These are phyloP conservation scores for Orthosia gothica DNA, from an alignment of 2,888 invertebrate species.

Conservation along the genomic window DNA sequence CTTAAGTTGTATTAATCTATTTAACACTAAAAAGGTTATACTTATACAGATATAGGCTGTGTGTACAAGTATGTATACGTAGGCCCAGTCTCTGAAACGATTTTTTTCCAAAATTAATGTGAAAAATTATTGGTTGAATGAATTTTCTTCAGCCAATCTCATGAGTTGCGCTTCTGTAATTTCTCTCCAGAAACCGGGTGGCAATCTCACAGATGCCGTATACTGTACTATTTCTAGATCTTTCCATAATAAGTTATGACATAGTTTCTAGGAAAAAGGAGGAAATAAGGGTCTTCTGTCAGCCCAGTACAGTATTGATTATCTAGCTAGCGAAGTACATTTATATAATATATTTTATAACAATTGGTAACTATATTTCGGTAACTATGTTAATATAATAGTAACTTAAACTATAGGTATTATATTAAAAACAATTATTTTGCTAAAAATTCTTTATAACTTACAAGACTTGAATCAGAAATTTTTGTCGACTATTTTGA, in stretches of 20 bases:
- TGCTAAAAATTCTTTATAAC: conserved; percentile 27
- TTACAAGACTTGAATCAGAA: conserved; percentile 33
- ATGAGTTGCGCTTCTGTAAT: no score
- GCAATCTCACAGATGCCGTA: conserved; percentile 23
- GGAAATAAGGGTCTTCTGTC: conserved; percentile 38
- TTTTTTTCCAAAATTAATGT: no score
- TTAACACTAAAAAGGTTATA: conserved; percentile 39
- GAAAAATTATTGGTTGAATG: no score
- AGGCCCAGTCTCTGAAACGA: no score
- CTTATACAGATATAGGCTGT: conserved; percentile 28
- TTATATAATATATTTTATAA: conserved; percentile 55
- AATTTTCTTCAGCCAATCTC: no score
- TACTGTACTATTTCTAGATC: conserved; percentile 40
- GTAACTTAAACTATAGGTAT: conserved; percentile 58
- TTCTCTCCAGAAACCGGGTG: no score
- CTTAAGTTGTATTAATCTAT: conserved; percentile 35
- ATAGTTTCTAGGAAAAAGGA: conserved; percentile 54
- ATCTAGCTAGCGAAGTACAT: conserved; percentile 55
- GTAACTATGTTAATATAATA: conserved; percentile 60
- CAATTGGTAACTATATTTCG: conserved; percentile 70
- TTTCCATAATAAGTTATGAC: conserved; percentile 56
- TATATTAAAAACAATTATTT: conserved; percentile 65
- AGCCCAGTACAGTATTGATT: conserved; percentile 51
- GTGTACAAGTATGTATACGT: conserved; percentile 1
- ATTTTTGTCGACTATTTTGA: conserved; percentile 41